Percentiles rank a stretch among this genome's conserved stretches.
Evolutionary conservation across 1,140 invertebrate species (phyloP).

Genomic region (Drosophila setifemur): DNA sequence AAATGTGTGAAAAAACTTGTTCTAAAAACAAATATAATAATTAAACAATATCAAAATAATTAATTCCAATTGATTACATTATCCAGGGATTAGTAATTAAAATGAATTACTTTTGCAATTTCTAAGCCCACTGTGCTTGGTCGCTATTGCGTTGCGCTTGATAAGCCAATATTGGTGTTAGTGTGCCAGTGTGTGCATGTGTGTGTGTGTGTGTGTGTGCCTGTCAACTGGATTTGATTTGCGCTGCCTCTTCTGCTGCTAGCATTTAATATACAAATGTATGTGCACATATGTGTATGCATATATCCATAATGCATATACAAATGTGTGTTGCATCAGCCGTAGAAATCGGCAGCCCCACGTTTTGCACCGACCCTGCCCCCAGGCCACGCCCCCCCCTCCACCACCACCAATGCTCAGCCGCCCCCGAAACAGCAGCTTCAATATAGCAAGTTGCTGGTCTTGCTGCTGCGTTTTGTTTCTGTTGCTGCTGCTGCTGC

Average conservation of each 20-base stretch:
- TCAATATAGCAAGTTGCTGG: conserved; percentile 62
- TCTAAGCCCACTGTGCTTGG: conserved; percentile 52
- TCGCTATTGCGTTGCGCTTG: conserved; percentile 73
- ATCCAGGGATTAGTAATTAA: too few relatives aligned
- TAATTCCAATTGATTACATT: too few relatives aligned
- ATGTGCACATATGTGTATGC: too few relatives aligned
- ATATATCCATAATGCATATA: not conserved
- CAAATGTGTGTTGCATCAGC: conserved; percentile 60
- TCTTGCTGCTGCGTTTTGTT: conserved; percentile 55
- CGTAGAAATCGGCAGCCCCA: conserved; percentile 74
- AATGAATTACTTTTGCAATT: too few relatives aligned
- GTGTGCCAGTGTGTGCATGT: conserved; percentile 50
- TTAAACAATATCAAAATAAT: too few relatives aligned
- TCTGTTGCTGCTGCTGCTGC: conserved; percentile 27
- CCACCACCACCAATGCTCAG: conserved; percentile 12
- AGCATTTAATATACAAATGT: conserved; percentile 17
- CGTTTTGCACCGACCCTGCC: conserved; percentile 66
- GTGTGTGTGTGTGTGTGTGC: conserved; percentile 62
- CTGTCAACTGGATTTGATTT: conserved; percentile 78
- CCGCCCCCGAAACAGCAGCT: conserved; percentile 39
- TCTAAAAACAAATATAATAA: too few relatives aligned
- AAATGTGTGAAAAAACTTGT: too few relatives aligned
- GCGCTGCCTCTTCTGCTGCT: conserved; percentile 40
- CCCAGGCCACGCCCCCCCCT: conserved; percentile 5
- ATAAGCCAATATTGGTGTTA: conserved; percentile 54